Conservation (phyloP, 2,797 vertebrate species). For the Pipistrellus nathusii region DNA sequence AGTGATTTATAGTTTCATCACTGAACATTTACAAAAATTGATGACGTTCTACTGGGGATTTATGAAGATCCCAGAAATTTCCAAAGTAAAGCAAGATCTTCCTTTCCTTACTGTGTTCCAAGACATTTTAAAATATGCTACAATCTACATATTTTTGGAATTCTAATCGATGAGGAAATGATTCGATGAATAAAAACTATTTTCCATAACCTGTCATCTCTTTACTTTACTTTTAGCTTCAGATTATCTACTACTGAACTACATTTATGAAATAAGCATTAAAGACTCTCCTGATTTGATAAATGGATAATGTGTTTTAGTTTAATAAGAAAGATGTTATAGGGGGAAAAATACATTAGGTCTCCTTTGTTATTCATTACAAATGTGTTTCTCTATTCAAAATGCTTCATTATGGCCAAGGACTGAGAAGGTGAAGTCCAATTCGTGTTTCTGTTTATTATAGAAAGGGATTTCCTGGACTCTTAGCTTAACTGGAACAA, state of each 20-base stretch:
- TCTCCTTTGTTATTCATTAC: not conserved
- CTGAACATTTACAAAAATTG: slow-evolving; percentile 63
- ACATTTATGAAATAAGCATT: not conserved
- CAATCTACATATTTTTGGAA: not conserved
- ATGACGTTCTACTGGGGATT: slow-evolving; percentile 44
- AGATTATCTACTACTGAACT: not conserved
- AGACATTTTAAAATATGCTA: slow-evolving; percentile 45
- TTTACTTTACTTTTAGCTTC: slow-evolving; percentile 9
- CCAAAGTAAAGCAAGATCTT: slow-evolving; percentile 27
- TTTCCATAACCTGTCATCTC: not conserved
- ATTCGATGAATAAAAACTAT: slow-evolving; percentile 31
- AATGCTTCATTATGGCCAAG: not conserved
- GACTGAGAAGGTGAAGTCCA: not conserved
- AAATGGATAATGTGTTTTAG: not conserved
- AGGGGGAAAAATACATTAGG: not conserved
- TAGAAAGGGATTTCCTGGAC: not conserved
- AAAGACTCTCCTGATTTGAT: not conserved
- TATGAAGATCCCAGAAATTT: slow-evolving; percentile 38
- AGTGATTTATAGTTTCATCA: slow-evolving; percentile 65
- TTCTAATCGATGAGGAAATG: slow-evolving; percentile 6
- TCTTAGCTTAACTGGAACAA: not conserved
- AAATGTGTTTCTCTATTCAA: slow-evolving; percentile 11
- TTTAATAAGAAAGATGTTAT: not conserved
- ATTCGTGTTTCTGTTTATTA: slow-evolving; percentile 21
- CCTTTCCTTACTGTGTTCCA: slow-evolving; percentile 18